Evolutionary conservation across 1,140 invertebrate genomes (phyloP).

Genomic region (Caenorhabditis briggsae): DNA sequence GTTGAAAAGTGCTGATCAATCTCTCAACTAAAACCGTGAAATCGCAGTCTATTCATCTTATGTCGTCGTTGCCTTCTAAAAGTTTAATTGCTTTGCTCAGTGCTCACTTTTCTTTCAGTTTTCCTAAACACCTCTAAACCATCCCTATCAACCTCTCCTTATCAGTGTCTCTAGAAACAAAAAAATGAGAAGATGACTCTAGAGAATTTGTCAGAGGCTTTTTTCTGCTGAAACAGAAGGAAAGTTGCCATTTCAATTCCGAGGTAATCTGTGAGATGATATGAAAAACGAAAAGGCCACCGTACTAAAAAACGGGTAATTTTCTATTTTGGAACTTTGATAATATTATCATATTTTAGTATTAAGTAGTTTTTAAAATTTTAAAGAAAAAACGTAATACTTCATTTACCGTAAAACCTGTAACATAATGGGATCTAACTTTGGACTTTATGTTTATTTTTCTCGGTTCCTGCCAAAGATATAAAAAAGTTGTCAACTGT

Average conservation of each 20-base stretch:
- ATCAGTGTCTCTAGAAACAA: constrained; percentile 18
- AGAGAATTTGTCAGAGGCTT: neutral
- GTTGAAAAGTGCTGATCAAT: constrained; percentile 3
- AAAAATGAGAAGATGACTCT: constrained; percentile 22
- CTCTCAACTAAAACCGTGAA: constrained; percentile 36
- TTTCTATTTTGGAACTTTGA: neutral
- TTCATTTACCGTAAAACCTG: too few relatives aligned
- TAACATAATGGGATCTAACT: too few relatives aligned
- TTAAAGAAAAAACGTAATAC: too few relatives aligned
- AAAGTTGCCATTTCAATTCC: neutral
- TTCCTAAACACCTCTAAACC: constrained; percentile 9
- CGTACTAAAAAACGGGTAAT: neutral
- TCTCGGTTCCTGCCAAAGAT: too few relatives aligned
- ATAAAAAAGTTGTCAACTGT: too few relatives aligned
- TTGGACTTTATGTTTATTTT: too few relatives aligned
- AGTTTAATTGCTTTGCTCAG: constrained; percentile 54
- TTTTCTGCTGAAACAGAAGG: constrained; percentile 1
- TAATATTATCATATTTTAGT: too few relatives aligned
- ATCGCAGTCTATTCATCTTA: constrained; percentile 6
- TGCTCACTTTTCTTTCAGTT: neutral
- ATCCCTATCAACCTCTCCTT: constrained; percentile 31
- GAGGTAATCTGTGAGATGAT: constrained; percentile 15
- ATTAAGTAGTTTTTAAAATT: too few relatives aligned
- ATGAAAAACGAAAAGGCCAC: constrained; percentile 30
- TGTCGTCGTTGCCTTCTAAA: neutral